A percentile compares a stretch with the other conserved stretches of the same genome.
Evolutionary conservation across 2,113 vertebrate species (phyloP).

Genomic region (Eurystomus gularis): DNA sequence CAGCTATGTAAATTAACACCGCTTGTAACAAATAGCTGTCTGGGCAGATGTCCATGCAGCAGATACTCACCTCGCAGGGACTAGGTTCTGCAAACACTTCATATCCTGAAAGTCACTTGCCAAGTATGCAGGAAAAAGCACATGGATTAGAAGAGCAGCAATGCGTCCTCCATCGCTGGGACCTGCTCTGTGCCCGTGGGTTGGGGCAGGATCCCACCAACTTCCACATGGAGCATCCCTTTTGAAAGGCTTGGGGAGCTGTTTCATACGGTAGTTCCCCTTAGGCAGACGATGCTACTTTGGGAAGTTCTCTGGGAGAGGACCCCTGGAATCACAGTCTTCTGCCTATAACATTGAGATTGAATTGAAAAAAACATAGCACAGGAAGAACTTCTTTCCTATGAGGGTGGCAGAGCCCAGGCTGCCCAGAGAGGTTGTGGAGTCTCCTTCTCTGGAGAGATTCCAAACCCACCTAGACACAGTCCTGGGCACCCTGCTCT

Average conservation of each 20-base stretch:
- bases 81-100: neutral
- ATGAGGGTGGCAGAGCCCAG: neutral
- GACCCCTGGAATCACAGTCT: neutral
- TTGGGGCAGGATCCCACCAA: neutral
- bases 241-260: neutral
- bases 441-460: neutral
- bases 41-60: neutral
- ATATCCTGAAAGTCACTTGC: neutral
- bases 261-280: rapidly evolving
- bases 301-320: neutral
- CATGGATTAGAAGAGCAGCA: neutral
- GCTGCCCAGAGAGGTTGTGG: neutral
- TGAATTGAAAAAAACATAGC: neutral
- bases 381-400: neutral
- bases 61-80: neutral
- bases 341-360: neutral
- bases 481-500: neutral
- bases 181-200: neutral
- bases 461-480: no score
- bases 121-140: neutral
- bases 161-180: neutral
- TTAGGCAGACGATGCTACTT: neutral
- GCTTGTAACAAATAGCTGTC: neutral
- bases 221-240: rapidly evolving
- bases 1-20: neutral